phyloP scores from a whole-genome alignment of 2,797 vertebrate species.

The Hybognathus amarus region DNA sequence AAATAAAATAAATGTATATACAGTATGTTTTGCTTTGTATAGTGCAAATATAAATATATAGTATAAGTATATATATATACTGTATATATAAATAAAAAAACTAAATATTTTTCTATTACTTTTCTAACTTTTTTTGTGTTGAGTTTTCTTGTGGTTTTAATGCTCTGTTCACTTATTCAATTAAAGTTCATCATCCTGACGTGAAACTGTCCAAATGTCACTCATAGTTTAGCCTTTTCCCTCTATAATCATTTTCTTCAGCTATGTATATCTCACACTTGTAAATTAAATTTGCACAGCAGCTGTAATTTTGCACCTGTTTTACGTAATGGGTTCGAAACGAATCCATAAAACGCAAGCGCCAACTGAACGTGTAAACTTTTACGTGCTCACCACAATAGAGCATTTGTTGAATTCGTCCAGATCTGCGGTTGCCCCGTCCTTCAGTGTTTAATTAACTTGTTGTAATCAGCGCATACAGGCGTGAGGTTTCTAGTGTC shows the following conservation, averaged over 20 bases:
- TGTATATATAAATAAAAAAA: no score
- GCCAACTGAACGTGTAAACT: conserved; percentile 14
- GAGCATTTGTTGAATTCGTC: conserved; percentile 47
- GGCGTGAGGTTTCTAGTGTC: conserved; percentile 85
- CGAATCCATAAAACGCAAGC: conserved; percentile 38
- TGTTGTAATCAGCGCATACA: conserved; percentile 82
- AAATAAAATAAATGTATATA: background rate
- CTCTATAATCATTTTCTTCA: conserved; percentile 39
- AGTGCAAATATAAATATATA: background rate
- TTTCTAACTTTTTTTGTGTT: background rate
- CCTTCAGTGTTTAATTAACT: conserved; percentile 87
- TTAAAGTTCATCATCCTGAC: conserved; percentile 34
- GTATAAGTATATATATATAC: background rate
- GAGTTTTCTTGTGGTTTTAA: background rate
- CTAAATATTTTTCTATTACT: background rate
- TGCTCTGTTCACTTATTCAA: background rate
- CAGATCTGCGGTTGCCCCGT: conserved; percentile 73
- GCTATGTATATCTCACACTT: conserved; percentile 20
- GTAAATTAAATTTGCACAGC: conserved; percentile 33
- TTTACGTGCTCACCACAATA: conserved; percentile 46
- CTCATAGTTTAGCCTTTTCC: conserved; percentile 12
- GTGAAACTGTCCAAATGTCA: conserved; percentile 22
- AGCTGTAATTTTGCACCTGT: conserved; percentile 53
- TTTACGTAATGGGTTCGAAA: conserved; percentile 39
- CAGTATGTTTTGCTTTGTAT: no score